These are phyloP conservation scores for Chloebia gouldiae DNA, from an alignment of 2,113 vertebrate genomes.

Conservation along the genomic window DNA sequence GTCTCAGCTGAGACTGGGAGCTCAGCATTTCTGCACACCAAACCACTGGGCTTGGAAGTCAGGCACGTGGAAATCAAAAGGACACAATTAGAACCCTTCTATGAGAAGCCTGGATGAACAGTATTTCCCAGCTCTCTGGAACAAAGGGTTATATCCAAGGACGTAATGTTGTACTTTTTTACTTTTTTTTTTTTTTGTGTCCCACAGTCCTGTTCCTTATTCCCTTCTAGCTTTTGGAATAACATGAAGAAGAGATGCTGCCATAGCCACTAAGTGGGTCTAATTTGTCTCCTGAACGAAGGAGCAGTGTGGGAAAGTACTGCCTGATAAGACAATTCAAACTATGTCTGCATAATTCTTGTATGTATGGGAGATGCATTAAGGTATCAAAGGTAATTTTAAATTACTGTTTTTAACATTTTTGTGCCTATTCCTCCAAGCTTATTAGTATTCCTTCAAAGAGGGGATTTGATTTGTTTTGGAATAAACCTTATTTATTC, in stretches of 20 bases:
- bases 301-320: not conserved
- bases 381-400: not conserved
- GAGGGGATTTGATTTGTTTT: not conserved
- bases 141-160: not conserved
- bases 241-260: not conserved
- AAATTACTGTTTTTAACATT: not conserved
- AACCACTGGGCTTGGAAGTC: not conserved
- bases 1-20: not conserved
- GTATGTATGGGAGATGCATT: not conserved
- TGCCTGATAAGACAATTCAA: not conserved
- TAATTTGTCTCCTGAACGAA: not conserved
- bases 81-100: not conserved
- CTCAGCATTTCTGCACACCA: slow-evolving; percentile 17
- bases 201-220: not conserved
- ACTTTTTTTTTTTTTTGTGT: not conserved
- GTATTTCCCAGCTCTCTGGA: not conserved
- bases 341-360: not conserved
- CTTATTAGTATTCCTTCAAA: not conserved
- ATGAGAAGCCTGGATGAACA: not conserved
- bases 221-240: not conserved
- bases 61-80: not conserved
- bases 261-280: not conserved
- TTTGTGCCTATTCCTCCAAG: not conserved
- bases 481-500: not conserved
- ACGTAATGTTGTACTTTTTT: not conserved